Conservation (phyloP, 1,140 invertebrate genomes). For the Drosophila parvula region DNA sequence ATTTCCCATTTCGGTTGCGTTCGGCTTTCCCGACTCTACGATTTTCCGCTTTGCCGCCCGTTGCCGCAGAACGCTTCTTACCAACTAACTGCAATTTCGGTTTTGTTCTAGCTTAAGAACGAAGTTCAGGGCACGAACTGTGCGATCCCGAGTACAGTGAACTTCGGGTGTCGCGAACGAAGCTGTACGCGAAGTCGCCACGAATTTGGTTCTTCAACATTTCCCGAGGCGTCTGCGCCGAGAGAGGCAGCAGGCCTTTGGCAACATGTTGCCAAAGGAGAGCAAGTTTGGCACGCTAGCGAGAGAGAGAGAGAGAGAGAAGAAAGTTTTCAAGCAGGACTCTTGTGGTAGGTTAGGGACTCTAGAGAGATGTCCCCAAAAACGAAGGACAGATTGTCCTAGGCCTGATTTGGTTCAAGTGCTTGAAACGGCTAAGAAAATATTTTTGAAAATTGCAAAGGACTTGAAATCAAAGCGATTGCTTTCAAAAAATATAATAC, state of each 20-base stretch:
- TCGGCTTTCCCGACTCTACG: conserved; percentile 25
- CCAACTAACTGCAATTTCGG: conserved; percentile 76
- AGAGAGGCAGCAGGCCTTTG: not conserved
- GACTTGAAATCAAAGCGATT: not conserved
- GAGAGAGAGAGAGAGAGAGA: not conserved
- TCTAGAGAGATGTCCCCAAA: conserved; percentile 4
- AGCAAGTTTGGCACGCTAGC: not conserved
- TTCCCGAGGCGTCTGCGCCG: conserved; percentile 33
- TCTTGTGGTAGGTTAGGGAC: conserved; percentile 47
- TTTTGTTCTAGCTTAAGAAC: conserved; percentile 77
- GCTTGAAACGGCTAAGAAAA: not conserved
- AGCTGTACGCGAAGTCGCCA: conserved; percentile 5
- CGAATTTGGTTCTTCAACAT: conserved; percentile 23
- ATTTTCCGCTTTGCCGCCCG: conserved; percentile 68
- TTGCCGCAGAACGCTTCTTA: conserved; percentile 77
- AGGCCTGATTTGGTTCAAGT: not conserved
- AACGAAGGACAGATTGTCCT: conserved; percentile 24
- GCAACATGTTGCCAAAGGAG: conserved; percentile 60
- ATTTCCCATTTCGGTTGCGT: conserved; percentile 13
- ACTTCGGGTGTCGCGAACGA: conserved; percentile 23
- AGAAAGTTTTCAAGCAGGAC: not conserved
- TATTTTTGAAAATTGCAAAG: not conserved
- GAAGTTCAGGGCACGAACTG: conserved; percentile 27
- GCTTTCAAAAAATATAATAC: not conserved
- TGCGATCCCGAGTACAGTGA: conserved; percentile 25